Conservation (phyloP, 2,797 vertebrate species). For the Sebastes baramenuke region DNA sequence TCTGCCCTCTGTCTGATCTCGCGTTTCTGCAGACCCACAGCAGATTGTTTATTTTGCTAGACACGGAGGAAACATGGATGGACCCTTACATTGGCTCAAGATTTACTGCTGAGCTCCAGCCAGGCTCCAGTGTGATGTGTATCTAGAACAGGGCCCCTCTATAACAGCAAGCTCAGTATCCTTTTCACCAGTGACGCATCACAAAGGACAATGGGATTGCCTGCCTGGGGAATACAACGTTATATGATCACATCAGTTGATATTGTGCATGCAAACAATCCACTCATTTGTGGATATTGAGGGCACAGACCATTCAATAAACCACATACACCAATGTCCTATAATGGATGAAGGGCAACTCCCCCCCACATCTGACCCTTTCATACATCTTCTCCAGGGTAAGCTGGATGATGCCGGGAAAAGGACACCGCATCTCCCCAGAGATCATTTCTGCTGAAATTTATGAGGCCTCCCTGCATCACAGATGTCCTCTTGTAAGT, state of each 20-base stretch:
- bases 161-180: slow-evolving; percentile 25
- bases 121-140: slow-evolving; percentile 55
- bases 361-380: slow-evolving; percentile 17
- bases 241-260: slow-evolving; percentile 26
- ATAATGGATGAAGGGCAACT: slow-evolving; percentile 32
- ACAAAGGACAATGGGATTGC: slow-evolving; percentile 28
- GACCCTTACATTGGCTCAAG: slow-evolving; percentile 72
- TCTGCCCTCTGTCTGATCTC: slow-evolving; percentile 80
- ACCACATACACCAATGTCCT: slow-evolving; percentile 12
- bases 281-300: slow-evolving; percentile 8
- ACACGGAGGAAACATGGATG: slow-evolving; percentile 70
- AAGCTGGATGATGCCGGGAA: slow-evolving; percentile 24
- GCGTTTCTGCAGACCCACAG: slow-evolving; percentile 89
- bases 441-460: slow-evolving; percentile 49
- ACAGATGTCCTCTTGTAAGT: slow-evolving; percentile 34
- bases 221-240: slow-evolving; percentile 12
- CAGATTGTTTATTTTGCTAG: slow-evolving; percentile 89
- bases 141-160: slow-evolving; percentile 25
- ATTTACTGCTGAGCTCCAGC: slow-evolving; percentile 72
- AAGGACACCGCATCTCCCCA: slow-evolving; percentile 40
- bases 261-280: slow-evolving; percentile 19
- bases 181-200: slow-evolving; percentile 21
- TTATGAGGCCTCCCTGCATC: slow-evolving; percentile 40
- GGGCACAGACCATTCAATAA: slow-evolving; percentile 24
- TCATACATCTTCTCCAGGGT: slow-evolving; percentile 27